phyloP scores from a whole-genome alignment of 2,888 invertebrate species.

The Podotricha telesiphe region DNA sequence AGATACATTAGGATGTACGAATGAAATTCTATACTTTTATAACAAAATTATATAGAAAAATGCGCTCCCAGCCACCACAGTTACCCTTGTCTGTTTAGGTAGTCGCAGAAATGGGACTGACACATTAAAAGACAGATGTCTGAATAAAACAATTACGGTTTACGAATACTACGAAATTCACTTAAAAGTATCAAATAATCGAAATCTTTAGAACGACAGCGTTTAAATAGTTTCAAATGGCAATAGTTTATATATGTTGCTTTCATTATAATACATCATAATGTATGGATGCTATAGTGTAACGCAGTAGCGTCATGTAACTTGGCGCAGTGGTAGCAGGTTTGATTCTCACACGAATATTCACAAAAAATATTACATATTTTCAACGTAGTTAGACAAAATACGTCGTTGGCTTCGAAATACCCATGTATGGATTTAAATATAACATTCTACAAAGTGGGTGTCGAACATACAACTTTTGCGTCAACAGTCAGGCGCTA shows the following conservation, averaged over 20 bases:
- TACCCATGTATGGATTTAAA: too few species aligned
- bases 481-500: too few species aligned
- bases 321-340: too few species aligned
- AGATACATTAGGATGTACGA: too few species aligned
- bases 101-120: constrained; percentile 19
- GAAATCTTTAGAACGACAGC: background rate
- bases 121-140: constrained; percentile 26
- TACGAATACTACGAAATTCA: constrained; percentile 8
- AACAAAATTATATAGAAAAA: background rate
- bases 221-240: background rate
- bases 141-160: constrained; percentile 24
- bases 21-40: background rate
- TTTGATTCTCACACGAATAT: too few species aligned
- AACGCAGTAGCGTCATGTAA: too few species aligned
- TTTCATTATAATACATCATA: background rate
- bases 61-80: background rate
- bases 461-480: too few species aligned
- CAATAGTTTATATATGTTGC: background rate
- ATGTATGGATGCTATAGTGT: background rate
- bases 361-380: too few species aligned
- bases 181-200: constrained; percentile 6
- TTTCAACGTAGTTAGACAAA: too few species aligned
- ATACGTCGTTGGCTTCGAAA: too few species aligned
- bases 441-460: too few species aligned
- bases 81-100: constrained; percentile 19